These are phyloP conservation scores for Chloroceryle amazona DNA, from an alignment of 2,797 vertebrate genomes.

Conservation along the genomic window DNA sequence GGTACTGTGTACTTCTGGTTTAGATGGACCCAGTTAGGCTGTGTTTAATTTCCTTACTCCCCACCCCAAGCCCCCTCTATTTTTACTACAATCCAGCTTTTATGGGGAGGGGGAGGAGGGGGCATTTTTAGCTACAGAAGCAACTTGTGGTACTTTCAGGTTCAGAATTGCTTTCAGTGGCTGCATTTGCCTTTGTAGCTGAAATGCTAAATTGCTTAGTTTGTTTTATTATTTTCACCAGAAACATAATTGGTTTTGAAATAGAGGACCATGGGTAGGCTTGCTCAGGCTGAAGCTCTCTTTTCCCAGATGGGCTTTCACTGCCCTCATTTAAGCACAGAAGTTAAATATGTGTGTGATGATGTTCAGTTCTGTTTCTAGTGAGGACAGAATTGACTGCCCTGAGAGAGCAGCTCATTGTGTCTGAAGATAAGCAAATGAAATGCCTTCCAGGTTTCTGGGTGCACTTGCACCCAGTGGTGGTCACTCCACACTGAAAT, in stretches of 20 bases:
- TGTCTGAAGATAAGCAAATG: not conserved
- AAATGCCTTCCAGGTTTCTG: not conserved
- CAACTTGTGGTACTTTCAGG: not conserved
- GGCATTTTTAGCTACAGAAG: not conserved
- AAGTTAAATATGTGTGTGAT: not conserved
- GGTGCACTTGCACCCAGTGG: not conserved
- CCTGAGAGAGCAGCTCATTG: not conserved
- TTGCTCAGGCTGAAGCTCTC: not conserved
- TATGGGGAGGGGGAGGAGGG: too few relatives aligned
- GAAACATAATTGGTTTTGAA: not conserved
- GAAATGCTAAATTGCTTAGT: not conserved
- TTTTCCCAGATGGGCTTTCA: not conserved
- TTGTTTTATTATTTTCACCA: not conserved
- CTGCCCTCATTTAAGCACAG: not conserved
- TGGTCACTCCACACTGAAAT: not conserved
- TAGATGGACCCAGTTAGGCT: accelerated
- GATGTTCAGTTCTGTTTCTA: not conserved
- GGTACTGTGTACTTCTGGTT: not conserved
- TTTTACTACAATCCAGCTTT: not conserved
- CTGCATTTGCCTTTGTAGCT: not conserved
- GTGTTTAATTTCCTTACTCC: not conserved
- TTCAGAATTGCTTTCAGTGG: not conserved
- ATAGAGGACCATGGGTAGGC: not conserved
- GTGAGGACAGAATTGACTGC: not conserved
- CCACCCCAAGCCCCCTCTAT: not conserved